Percentiles rank a stretch among this genome's conserved stretches.
These are phyloP conservation scores for Hippopotamus amphibius DNA, from an alignment of 2,113 vertebrate genomes.

Conservation along the genomic window DNA sequence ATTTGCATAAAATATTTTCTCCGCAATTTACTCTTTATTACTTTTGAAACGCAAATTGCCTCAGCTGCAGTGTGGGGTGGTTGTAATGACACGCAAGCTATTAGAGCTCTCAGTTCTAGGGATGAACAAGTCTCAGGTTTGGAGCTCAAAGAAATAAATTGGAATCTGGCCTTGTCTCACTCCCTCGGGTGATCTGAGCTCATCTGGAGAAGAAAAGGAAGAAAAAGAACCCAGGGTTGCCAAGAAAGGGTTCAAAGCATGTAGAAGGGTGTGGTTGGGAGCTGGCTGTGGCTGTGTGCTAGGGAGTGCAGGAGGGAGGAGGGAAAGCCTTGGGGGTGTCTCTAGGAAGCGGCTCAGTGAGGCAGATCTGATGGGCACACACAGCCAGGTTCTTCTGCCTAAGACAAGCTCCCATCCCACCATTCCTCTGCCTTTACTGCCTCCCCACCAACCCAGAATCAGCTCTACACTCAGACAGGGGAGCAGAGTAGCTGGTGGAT, in stretches of 20 bases:
- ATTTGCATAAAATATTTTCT: conserved; percentile 83
- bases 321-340: too few relatives aligned
- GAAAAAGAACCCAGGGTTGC: background rate
- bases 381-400: background rate
- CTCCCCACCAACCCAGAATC: background rate
- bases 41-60: conserved; percentile 83
- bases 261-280: background rate
- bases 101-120: conserved; percentile 78
- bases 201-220: background rate
- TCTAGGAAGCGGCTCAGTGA: background rate
- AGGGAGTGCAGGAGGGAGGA: background rate
- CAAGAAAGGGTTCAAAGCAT: background rate
- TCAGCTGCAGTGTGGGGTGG: conserved; percentile 70
- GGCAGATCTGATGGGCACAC: background rate
- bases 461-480: background rate
- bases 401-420: too few relatives aligned
- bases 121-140: conserved; percentile 70
- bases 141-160: conserved; percentile 70
- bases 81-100: conserved; percentile 78
- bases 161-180: conserved; percentile 44
- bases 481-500: background rate
- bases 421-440: background rate
- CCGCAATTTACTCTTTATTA: conserved; percentile 79
- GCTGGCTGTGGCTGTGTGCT: background rate
- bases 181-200: conserved; percentile 49